These are phyloP conservation scores for Brachionus rubens DNA, from an alignment of 1,140 invertebrate species.

Conservation along the genomic window DNA sequence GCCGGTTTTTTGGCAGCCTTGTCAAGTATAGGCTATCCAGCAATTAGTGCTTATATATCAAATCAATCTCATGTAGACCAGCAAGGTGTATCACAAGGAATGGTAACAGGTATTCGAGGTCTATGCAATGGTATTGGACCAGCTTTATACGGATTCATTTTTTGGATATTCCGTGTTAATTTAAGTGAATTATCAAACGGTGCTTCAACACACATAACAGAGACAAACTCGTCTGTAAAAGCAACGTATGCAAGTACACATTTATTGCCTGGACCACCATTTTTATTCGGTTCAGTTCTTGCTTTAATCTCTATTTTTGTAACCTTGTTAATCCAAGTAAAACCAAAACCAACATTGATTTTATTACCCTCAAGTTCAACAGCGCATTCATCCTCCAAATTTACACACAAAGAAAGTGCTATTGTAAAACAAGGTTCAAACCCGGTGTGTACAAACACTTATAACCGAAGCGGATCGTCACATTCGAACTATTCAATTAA, in stretches of 20 bases:
- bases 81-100: constrained; percentile 70
- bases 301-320: constrained; percentile 90
- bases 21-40: constrained; percentile 87
- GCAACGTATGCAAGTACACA: constrained; percentile 54
- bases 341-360: constrained; percentile 46
- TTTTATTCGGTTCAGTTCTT: constrained; percentile 92
- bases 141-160: constrained; percentile 93
- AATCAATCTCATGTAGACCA: constrained; percentile 92
- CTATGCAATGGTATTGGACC: constrained; percentile 88
- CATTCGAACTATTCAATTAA: constrained; percentile 25
- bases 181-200: constrained; percentile 10
- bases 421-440: not conserved
- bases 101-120: constrained; percentile 82
- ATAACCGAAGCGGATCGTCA: not conserved
- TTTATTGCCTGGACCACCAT: constrained; percentile 96
- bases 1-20: constrained; percentile 90
- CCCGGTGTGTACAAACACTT: not conserved
- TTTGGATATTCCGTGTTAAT: constrained; percentile 90
- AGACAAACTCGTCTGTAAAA: not conserved
- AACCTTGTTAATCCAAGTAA: constrained; percentile 81
- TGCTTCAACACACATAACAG: not conserved
- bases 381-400: not conserved
- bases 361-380: not conserved
- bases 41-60: constrained; percentile 97
- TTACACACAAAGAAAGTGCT: constrained; percentile 22